Conservation (phyloP, 2,113 vertebrate species). For the Anas platyrhynchos region DNA sequence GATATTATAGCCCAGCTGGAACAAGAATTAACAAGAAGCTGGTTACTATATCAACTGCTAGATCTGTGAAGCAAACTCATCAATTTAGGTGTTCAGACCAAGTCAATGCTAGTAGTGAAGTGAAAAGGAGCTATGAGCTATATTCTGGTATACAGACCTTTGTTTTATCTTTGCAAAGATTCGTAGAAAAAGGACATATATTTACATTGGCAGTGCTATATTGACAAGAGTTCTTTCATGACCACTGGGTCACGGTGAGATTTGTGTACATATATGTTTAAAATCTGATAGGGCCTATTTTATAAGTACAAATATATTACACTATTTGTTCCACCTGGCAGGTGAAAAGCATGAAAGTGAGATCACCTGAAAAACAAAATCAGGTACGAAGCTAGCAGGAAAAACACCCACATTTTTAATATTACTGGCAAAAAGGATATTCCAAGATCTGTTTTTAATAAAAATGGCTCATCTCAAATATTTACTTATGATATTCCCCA, state of each 20-base stretch:
- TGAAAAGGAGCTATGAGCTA: neutral
- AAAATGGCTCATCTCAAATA: slow-evolving; percentile 26
- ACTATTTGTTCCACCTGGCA: neutral
- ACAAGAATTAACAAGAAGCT: neutral
- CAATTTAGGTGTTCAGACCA: neutral
- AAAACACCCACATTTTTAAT: neutral
- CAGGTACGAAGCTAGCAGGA: neutral
- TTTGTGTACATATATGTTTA: neutral
- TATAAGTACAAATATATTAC: neutral
- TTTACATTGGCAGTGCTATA: neutral
- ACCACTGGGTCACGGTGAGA: neutral
- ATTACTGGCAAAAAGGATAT: neutral
- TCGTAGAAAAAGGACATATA: neutral
- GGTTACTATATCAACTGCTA: neutral
- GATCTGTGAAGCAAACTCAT: neutral
- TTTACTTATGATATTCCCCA: neutral
- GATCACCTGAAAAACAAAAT: neutral
- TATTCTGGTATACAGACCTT: neutral
- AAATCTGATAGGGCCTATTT: neutral
- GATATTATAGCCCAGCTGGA: neutral
- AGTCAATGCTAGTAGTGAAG: neutral
- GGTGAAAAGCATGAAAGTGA: neutral
- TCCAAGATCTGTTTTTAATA: neutral
- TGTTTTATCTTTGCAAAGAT: neutral
- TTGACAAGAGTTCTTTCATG: neutral